A percentile compares a stretch with the other conserved stretches of the same genome.
phyloP scores from a whole-genome alignment of 2,888 invertebrate species.

The Sinodicranocentrus sp. region DNA sequence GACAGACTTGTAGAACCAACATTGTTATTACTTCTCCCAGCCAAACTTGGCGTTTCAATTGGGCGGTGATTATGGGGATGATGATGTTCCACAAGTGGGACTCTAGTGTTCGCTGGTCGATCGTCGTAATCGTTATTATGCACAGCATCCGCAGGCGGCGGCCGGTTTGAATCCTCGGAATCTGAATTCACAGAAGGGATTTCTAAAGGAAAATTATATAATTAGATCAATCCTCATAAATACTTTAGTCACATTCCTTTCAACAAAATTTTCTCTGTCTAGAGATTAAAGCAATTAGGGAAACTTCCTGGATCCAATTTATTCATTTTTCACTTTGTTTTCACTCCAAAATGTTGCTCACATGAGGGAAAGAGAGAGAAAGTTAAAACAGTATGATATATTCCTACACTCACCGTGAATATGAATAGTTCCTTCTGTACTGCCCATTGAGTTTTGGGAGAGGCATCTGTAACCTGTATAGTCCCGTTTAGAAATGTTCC shows the following conservation, averaged over 20 bases:
- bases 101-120: slow-evolving; percentile 59
- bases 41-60: slow-evolving; percentile 63
- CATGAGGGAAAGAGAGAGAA: no score
- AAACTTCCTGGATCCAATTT: slow-evolving; percentile 50
- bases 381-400: no score
- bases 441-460: slow-evolving; percentile 94
- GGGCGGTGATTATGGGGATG: slow-evolving; percentile 54
- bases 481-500: slow-evolving; percentile 51
- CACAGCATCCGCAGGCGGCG: slow-evolving; percentile 62
- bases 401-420: slow-evolving; percentile 93
- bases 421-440: slow-evolving; percentile 92
- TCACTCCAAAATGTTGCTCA: slow-evolving; percentile 1
- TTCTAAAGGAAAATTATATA: slow-evolving; percentile 49
- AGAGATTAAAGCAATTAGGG: slow-evolving; percentile 45
- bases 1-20: slow-evolving; percentile 36
- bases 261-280: background rate
- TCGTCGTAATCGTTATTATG: slow-evolving; percentile 45
- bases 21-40: slow-evolving; percentile 49
- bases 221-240: background rate
- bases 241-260: background rate
- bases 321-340: slow-evolving; percentile 26
- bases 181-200: slow-evolving; percentile 66
- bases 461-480: slow-evolving; percentile 84
- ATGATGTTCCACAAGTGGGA: slow-evolving; percentile 67
- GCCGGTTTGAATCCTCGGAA: slow-evolving; percentile 47